Evolutionary conservation across 2,113 vertebrate genomes (phyloP).

Genomic region (Brienomyrus longianalis): DNA sequence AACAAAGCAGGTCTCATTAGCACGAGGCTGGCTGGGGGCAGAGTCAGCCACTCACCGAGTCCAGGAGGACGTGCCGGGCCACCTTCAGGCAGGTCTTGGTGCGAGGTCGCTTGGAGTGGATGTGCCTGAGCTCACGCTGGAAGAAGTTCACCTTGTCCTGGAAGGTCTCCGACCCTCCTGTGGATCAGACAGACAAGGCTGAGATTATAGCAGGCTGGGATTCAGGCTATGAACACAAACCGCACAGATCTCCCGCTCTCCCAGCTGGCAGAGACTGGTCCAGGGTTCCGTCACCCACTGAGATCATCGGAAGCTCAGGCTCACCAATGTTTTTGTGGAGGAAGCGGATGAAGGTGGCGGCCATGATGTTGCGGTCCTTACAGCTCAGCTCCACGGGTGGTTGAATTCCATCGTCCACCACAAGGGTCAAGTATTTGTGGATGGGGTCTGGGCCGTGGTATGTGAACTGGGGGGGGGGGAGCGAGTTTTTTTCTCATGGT

Average conservation of each 20-base stretch:
- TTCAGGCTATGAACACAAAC: background rate
- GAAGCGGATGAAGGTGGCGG: slow-evolving; percentile 94
- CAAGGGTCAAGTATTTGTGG: slow-evolving; percentile 86
- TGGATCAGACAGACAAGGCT: background rate
- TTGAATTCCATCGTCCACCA: slow-evolving; percentile 96
- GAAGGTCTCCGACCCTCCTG: slow-evolving; percentile 96
- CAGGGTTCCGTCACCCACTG: background rate
- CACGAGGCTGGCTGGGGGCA: background rate
- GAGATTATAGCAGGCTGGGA: background rate
- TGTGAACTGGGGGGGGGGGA: slow-evolving; percentile 70
- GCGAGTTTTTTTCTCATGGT: background rate
- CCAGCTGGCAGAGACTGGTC: background rate
- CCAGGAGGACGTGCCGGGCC: slow-evolving; percentile 77
- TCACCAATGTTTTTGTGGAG: slow-evolving; percentile 97
- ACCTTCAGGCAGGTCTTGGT: slow-evolving; percentile 91
- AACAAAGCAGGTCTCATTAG: background rate
- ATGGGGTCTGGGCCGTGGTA: slow-evolving; percentile 90
- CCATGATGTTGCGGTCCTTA: slow-evolving; percentile 97
- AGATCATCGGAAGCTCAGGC: slow-evolving; percentile 24
- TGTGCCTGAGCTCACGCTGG: slow-evolving; percentile 87
- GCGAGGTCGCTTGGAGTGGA: slow-evolving; percentile 88
- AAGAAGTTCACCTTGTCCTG: slow-evolving; percentile 98
- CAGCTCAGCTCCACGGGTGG: slow-evolving; percentile 96
- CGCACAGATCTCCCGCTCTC: background rate
- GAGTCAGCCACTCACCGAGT: slow-evolving; percentile 69